phyloP scores from a whole-genome alignment of 2,888 invertebrate species.

The Epsilonema sp. region DNA sequence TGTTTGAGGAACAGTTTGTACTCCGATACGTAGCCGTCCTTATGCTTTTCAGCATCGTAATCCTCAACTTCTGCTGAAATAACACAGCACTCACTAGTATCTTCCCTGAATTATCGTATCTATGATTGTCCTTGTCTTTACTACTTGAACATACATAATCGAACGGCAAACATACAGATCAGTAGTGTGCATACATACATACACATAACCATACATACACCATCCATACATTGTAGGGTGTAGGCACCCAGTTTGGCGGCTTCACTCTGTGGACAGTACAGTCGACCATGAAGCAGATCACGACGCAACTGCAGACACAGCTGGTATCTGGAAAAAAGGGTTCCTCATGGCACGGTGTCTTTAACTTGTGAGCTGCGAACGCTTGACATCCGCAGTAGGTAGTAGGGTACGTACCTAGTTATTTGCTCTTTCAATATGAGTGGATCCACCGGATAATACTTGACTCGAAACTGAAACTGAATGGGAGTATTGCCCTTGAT shows the following conservation, averaged over 20 bases:
- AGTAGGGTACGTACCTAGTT: no score
- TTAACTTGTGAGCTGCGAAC: no score
- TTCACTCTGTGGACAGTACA: slow-evolving; percentile 57
- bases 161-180: background rate
- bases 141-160: no score
- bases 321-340: slow-evolving; percentile 46
- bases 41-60: slow-evolving; percentile 61
- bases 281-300: slow-evolving; percentile 76
- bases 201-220: background rate
- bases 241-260: slow-evolving; percentile 72
- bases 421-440: slow-evolving; percentile 75
- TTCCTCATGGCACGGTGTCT: no score
- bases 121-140: no score
- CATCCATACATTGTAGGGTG: slow-evolving; percentile 63
- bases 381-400: no score
- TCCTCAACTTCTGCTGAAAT: slow-evolving; percentile 75
- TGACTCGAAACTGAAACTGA: slow-evolving; percentile 82
- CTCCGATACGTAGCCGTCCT: slow-evolving; percentile 63
- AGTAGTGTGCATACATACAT: no score
- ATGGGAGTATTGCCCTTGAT: slow-evolving; percentile 73
- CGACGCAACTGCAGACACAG: slow-evolving; percentile 76
- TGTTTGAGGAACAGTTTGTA: slow-evolving; percentile 77
- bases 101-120: no score
- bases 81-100: no score
- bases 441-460: slow-evolving; percentile 91